Conservation (phyloP, 2,797 vertebrate genomes). For the Pangasius sanitwongsei region DNA sequence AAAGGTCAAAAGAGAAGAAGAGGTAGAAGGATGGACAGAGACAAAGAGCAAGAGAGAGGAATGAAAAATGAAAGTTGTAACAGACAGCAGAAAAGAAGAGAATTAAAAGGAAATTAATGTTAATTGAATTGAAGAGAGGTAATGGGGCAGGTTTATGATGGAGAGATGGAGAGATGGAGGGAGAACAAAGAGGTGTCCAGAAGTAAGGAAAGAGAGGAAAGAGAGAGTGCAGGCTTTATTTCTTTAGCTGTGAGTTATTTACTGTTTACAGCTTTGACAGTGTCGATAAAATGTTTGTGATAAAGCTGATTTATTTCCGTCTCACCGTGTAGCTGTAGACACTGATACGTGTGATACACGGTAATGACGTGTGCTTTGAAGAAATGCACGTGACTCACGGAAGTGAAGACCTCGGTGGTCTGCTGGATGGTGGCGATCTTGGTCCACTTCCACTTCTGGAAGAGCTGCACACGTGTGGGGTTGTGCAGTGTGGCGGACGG, state of each 20-base stretch:
- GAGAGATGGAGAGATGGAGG: not conserved
- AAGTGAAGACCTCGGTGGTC: constrained; percentile 88
- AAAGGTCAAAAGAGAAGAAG: not conserved
- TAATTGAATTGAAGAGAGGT: not conserved
- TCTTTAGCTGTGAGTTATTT: not conserved
- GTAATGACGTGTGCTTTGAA: not conserved
- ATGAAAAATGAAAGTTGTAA: not conserved
- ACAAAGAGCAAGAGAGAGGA: not conserved
- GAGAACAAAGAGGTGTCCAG: not conserved
- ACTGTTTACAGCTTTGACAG: not conserved
- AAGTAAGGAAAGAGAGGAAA: not conserved
- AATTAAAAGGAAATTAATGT: not conserved
- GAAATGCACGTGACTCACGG: constrained; percentile 68
- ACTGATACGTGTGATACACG: not conserved
- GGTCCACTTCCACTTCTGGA: constrained; percentile 88
- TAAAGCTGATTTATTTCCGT: not conserved
- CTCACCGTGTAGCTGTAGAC: not conserved
- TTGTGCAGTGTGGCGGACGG: constrained; percentile 86
- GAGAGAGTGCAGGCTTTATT: not conserved
- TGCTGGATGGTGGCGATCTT: constrained; percentile 90
- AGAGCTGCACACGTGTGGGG: constrained; percentile 84
- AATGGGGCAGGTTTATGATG: not conserved
- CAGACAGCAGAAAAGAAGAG: not conserved
- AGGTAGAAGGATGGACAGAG: not conserved
- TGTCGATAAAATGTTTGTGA: not conserved